These are phyloP conservation scores for Sminthopsis crassicaudata DNA, from an alignment of 2,113 vertebrate species.

Conservation along the genomic window DNA sequence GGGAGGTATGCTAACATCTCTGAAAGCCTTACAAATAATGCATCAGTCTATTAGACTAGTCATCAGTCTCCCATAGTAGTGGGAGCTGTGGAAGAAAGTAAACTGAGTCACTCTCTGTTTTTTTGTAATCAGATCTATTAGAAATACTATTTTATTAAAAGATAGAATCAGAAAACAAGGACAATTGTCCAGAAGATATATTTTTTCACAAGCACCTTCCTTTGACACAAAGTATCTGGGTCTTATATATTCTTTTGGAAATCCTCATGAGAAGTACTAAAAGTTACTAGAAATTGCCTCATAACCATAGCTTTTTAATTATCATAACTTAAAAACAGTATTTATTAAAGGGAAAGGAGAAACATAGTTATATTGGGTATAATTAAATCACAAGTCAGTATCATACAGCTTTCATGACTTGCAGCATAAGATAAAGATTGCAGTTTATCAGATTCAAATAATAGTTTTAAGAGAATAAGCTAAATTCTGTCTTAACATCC, in stretches of 20 bases:
- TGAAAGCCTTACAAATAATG: slow-evolving; percentile 19
- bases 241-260: background rate
- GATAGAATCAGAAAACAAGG: background rate
- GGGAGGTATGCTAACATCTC: background rate
- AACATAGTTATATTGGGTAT: background rate
- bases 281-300: background rate
- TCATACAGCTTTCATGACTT: background rate
- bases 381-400: background rate
- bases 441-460: background rate
- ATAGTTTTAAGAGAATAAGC: background rate
- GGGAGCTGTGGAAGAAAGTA: background rate
- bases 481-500: background rate
- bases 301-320: background rate
- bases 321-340: background rate
- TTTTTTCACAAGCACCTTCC: background rate
- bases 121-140: background rate
- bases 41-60: background rate
- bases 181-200: background rate
- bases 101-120: background rate
- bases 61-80: background rate
- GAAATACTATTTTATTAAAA: background rate
- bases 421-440: background rate
- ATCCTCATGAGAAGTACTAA: background rate
- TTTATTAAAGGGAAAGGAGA: background rate
- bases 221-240: background rate